Evolutionary conservation across 2,113 vertebrate species (phyloP), one percentile per base, ranked within the genome.

Genomic region (Archocentrus centrarchus): DNA sequence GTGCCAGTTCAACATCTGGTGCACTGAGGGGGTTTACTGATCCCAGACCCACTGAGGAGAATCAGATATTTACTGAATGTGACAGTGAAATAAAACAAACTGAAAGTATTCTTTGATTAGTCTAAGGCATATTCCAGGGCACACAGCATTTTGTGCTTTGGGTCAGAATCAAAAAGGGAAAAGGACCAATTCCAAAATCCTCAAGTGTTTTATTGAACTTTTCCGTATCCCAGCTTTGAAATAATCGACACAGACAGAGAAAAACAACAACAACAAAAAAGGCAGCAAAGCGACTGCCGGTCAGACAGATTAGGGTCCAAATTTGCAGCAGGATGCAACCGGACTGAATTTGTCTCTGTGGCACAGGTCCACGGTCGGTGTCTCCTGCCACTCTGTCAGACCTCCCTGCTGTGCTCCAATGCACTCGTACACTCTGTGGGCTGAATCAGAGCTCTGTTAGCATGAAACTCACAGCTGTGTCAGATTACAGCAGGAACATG

Each of bases 341-440:
- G 39, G 68, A 17, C 2, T 84, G 55, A 80, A 13, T 0, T 18
- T 68, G 32, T 82, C 22, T 37, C 15, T 53, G 1, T 9, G 77
- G 9, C 10, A 35, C 24, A 84, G 70, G 6, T 92, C 78, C 59
- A 86, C 76, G 0, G 15, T 8, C 0, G 81, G 41, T 1, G 50
- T 27, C 64, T 92, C 93, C 63, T 50, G 18, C 93, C 91, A 93
- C 80, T 92, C 91, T 1, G 81, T 39, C 83, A 93, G 86, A 8
- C 22, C 77, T 4, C 58, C 86, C 62, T 77, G 79, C 81, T 88
- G 81, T 10, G 0, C 70, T 37, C 70, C 77, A 1, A 77, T 3
- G 41, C 62, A 61, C 80, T 91, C 62, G 0, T 87, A 79, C 75
- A 94, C 92, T 22, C 91, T 93, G 86, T 88, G 87, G 89, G 92